These are phyloP conservation scores for Perithous albicinctus DNA, from an alignment of 2,888 invertebrate genomes.

Conservation along the genomic window DNA sequence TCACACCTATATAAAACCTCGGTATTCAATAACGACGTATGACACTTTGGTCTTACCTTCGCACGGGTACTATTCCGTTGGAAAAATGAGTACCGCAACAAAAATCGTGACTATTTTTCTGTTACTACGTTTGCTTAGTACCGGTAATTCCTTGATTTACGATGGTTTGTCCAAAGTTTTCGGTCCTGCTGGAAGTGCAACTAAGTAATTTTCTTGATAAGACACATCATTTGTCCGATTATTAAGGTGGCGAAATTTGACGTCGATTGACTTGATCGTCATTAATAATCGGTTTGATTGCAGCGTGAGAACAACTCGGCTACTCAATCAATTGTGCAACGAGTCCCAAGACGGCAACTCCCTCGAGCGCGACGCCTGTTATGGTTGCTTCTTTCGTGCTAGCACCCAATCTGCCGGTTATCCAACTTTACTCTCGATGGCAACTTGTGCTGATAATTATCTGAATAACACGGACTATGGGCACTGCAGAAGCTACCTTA, in stretches of 20 bases:
- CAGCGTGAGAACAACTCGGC: conserved; percentile 85
- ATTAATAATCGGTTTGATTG: conserved; percentile 63
- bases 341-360: conserved; percentile 88
- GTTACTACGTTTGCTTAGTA: conserved; percentile 48
- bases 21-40: conserved; percentile 58
- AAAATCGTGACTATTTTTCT: conserved; percentile 56
- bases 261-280: too few relatives aligned
- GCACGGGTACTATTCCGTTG: conserved; percentile 33
- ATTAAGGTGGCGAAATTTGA: background rate
- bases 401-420: conserved; percentile 81
- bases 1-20: conserved; percentile 52
- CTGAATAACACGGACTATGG: conserved; percentile 77
- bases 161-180: conserved; percentile 73
- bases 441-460: conserved; percentile 76
- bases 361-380: conserved; percentile 87
- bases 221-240: conserved; percentile 1
- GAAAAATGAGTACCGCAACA: conserved; percentile 68
- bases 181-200: conserved; percentile 61
- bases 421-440: conserved; percentile 77
- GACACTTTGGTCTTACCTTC: conserved; percentile 67
- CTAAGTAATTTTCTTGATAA: conserved; percentile 66
- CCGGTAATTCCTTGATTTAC: conserved; percentile 67
- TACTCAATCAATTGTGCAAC: conserved; percentile 88
- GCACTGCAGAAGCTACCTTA: conserved; percentile 77
- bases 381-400: conserved; percentile 88